Evolutionary conservation across 2,888 invertebrate genomes (phyloP), one percentile per base, ranked within the genome.

Genomic region (Hirtodrosophila confusa): DNA sequence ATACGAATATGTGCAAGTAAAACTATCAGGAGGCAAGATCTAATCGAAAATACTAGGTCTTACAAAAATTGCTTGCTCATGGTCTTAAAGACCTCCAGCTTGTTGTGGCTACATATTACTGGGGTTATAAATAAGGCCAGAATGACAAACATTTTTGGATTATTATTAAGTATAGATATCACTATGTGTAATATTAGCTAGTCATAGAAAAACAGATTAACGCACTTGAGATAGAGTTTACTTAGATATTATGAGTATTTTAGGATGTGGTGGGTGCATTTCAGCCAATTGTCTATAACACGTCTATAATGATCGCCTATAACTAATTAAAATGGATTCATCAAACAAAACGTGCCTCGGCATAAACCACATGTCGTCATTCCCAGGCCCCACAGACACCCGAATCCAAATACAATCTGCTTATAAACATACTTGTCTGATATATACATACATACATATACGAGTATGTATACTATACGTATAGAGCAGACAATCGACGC

Each of bases 21-120:
- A 29, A 29, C 37, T 55, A 75, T 80, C 78, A 53, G n/a, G 3
- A 53, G 45, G 36, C 50, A 45, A 72, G 44, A 76, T 73, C 72
- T 72, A 55, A 58, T 72, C 57, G 23, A n/a, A 27, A 36, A 11
- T 35, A 17, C 17, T 17, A 5, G 6, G 31, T 31, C 27, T 31
- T 31, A 31, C 7, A 31, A 35, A 45, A 48, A 49, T 49, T 47
- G 63, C 63, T 9, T 27, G 43, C 31, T 73, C 63, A 69, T 64
- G 45, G 53, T 53, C 51, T 60, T 43, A 40, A 36, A 50, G 44
- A 27, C 5, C 27, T 27, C 5, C 6, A 27, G 27, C 17, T 27
- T 27, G 6, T 27, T 27, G 4, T 31, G 27, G 54, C 47, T 31
- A 53, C 39, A 31, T 35, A 2, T 48, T 23, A 51, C 36, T 49